These are phyloP conservation scores for Clarias pachynema DNA, from an alignment of 2,797 vertebrate genomes.

Conservation along the genomic window DNA sequence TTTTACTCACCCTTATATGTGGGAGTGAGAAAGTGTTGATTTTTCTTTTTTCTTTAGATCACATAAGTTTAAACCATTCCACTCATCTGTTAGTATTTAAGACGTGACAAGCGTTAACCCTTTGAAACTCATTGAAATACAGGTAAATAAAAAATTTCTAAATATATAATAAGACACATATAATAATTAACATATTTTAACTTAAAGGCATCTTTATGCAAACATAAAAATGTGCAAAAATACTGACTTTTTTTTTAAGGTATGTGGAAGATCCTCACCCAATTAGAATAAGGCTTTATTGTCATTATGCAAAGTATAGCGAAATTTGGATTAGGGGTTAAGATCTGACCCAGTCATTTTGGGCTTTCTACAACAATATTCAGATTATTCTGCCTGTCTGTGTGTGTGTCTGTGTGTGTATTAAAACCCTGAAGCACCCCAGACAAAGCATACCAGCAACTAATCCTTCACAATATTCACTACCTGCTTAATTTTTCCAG, in stretches of 20 bases:
- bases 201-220: too few species aligned
- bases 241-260: too few species aligned
- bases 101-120: background rate
- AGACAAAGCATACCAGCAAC: slow-evolving; percentile 22
- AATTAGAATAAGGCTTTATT: too few species aligned
- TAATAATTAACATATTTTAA: too few species aligned
- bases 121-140: too few species aligned
- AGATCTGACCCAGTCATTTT: background rate
- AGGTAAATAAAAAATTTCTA: too few species aligned
- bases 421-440: slow-evolving; percentile 4
- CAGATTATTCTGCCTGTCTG: slow-evolving; percentile 11
- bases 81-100: background rate
- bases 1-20: background rate
- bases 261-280: too few species aligned
- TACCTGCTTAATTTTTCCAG: slow-evolving; percentile 32
- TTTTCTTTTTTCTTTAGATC: background rate
- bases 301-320: too few species aligned
- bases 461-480: slow-evolving; percentile 38
- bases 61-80: background rate
- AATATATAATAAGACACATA: too few species aligned
- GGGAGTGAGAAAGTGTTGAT: background rate
- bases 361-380: background rate
- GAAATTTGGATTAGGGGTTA: background rate
- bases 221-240: too few species aligned
- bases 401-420: background rate